Evolutionary conservation across 2,888 invertebrate species (phyloP).

Genomic region (Amphipyra berbera): DNA sequence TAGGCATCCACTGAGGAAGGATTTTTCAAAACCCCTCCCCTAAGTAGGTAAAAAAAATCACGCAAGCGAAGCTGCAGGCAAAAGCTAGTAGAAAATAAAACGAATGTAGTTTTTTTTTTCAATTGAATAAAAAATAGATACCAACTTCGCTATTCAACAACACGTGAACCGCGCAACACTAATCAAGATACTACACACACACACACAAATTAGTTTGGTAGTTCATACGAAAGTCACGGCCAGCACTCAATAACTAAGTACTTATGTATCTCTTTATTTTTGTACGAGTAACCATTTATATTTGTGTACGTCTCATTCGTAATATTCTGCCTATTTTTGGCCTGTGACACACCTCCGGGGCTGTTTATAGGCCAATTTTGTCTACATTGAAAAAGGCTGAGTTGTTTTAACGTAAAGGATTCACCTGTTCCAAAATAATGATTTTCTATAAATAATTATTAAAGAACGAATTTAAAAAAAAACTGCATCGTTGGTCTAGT

Average conservation of each 20-base stretch:
- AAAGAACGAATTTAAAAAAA: no score
- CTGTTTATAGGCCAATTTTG: background rate
- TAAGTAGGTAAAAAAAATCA: no score
- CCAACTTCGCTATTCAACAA: slow-evolving; percentile 21
- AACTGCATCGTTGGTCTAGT: no score
- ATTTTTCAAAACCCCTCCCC: no score
- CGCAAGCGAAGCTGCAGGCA: no score
- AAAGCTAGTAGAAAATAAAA: no score
- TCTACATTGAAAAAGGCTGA: no score
- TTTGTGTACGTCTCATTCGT: background rate
- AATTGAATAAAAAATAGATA: background rate
- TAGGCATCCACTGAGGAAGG: no score
- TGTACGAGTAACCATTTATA: slow-evolving; percentile 20
- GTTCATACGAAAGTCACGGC: slow-evolving; percentile 52
- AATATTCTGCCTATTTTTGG: slow-evolving; percentile 6
- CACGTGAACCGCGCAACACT: slow-evolving; percentile 51
- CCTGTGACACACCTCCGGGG: background rate
- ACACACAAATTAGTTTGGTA: slow-evolving; percentile 67
- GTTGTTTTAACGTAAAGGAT: no score
- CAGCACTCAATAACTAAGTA: slow-evolving; percentile 35
- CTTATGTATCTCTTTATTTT: slow-evolving; percentile 18
- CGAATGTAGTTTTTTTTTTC: no score
- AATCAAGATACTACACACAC: slow-evolving; percentile 62
- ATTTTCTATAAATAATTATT: no score
- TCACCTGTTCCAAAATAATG: no score